Evolutionary conservation across 2,113 vertebrate genomes (phyloP).

Genomic region (Sebastes schlegelii): DNA sequence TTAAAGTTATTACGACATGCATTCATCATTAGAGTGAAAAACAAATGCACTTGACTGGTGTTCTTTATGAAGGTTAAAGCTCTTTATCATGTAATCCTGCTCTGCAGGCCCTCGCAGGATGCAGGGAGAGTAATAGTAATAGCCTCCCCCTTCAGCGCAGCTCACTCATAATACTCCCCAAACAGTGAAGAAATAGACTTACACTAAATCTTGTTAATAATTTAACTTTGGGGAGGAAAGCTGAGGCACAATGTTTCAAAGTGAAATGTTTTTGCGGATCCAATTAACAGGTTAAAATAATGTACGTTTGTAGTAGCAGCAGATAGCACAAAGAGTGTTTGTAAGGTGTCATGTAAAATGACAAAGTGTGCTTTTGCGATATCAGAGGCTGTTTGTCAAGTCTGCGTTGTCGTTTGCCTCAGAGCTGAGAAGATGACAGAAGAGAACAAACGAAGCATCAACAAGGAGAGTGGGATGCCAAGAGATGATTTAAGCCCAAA

Average conservation of each 20-base stretch:
- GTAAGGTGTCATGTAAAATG: constrained; percentile 47
- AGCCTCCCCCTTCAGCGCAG: constrained; percentile 49
- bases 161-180: constrained; percentile 57
- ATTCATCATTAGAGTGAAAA: constrained; percentile 40
- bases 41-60: constrained; percentile 50
- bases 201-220: constrained; percentile 72
- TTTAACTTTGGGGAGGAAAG: constrained; percentile 55
- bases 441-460: constrained; percentile 25
- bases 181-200: constrained; percentile 51
- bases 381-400: constrained; percentile 42
- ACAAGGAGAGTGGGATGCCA: neutral
- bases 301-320: constrained; percentile 15
- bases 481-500: constrained; percentile 27
- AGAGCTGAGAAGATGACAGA: constrained; percentile 14
- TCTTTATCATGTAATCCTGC: constrained; percentile 53
- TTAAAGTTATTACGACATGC: constrained; percentile 17
- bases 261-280: constrained; percentile 55
- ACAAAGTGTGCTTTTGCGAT: constrained; percentile 46
- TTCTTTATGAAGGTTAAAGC: constrained; percentile 63
- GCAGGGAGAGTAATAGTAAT: constrained; percentile 57
- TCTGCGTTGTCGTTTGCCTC: constrained; percentile 13
- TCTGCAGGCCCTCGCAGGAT: constrained; percentile 33
- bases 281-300: constrained; percentile 64
- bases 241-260: constrained; percentile 56
- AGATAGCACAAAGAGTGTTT: constrained; percentile 48